These are phyloP conservation scores for Anser brachyrhynchus DNA, from an alignment of 2,113 vertebrate genomes.

Conservation along the genomic window DNA sequence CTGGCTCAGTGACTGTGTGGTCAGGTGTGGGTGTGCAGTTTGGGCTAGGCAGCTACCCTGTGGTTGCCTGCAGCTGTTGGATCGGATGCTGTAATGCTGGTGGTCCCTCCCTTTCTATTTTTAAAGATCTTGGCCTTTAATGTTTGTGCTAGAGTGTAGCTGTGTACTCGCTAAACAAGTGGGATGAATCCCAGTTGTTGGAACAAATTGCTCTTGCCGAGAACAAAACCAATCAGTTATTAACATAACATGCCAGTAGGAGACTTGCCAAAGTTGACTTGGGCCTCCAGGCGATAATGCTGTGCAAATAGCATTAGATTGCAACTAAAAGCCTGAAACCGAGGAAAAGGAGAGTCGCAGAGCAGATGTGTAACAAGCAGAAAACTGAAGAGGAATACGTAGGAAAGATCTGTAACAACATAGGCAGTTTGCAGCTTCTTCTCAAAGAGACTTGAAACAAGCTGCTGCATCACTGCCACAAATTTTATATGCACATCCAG, in stretches of 20 bases:
- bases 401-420: neutral
- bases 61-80: neutral
- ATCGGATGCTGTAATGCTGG: neutral
- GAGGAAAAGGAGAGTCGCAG: neutral
- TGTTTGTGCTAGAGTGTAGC: neutral
- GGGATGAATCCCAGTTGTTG: conserved; percentile 37
- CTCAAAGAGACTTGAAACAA: neutral
- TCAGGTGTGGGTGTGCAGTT: neutral
- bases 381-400: neutral
- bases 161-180: neutral
- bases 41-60: neutral
- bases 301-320: conserved; percentile 49
- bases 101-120: conserved; percentile 2
- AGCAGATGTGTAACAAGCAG: neutral
- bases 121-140: conserved; percentile 8
- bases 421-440: neutral
- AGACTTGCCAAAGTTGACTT: conserved; percentile 39
- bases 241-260: conserved; percentile 36
- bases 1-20: neutral
- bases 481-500: neutral
- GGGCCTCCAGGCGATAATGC: conserved; percentile 5
- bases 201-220: conserved; percentile 41
- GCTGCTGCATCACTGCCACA: neutral
- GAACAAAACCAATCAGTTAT: conserved; percentile 43
- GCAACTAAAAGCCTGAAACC: conserved; percentile 41